A percentile compares a stretch with the other conserved stretches of the same genome.
phyloP scores from a whole-genome alignment of 2,888 invertebrate genomes.

The Herminia tarsipennalis region DNA sequence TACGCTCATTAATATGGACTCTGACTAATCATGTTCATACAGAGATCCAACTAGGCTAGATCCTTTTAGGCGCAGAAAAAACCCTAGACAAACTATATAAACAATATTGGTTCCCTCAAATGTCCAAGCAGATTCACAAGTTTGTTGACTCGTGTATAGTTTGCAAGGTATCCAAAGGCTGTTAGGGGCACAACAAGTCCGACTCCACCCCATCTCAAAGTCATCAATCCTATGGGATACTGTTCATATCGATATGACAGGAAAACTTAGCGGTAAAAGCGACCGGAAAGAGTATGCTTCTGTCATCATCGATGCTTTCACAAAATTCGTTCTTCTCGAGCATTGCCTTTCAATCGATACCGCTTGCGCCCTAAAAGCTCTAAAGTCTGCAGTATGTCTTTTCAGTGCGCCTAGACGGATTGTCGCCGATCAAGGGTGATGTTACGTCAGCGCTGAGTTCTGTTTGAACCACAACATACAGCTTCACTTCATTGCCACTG shows the following conservation, averaged over 20 bases:
- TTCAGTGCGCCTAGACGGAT: conserved; percentile 36
- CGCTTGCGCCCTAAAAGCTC: conserved; percentile 14
- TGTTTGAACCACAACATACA: conserved; percentile 29
- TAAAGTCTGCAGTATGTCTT: conserved; percentile 32
- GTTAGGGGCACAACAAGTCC: background rate
- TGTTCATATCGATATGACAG: conserved; percentile 32
- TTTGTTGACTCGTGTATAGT: conserved; percentile 1
- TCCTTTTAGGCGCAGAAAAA: background rate
- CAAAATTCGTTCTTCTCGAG: conserved; percentile 35
- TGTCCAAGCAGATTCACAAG: background rate
- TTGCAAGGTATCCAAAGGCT: conserved; percentile 3
- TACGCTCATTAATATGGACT: conserved; percentile 36
- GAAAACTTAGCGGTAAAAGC: conserved; percentile 37
- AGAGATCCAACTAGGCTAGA: conserved; percentile 1
- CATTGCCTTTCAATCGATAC: conserved; percentile 23
- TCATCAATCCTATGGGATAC: conserved; percentile 45
- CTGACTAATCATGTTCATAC: conserved; percentile 10
- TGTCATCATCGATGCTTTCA: conserved; percentile 41
- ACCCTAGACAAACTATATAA: conserved; percentile 1
- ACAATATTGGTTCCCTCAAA: conserved; percentile 1
- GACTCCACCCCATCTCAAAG: conserved; percentile 38
- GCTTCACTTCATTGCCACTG: conserved; percentile 39
- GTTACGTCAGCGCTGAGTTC: conserved; percentile 27
- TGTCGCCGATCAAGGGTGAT: conserved; percentile 34
- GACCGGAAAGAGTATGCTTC: conserved; percentile 41